phyloP scores from a whole-genome alignment of 2,888 invertebrate species.

The Tenthredo amoena region DNA sequence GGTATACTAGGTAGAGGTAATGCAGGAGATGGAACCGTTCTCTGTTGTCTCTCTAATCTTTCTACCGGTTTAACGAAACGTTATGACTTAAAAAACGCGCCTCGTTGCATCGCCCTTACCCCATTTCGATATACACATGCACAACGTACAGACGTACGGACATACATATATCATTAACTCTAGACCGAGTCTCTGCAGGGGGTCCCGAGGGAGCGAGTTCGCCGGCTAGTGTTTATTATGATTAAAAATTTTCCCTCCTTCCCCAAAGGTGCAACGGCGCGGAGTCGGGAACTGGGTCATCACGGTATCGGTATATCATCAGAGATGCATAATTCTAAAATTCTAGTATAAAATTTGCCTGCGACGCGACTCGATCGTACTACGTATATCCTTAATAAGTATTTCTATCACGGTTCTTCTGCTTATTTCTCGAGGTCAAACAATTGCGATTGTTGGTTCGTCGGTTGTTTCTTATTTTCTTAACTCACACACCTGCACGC shows the following conservation, averaged over 20 bases:
- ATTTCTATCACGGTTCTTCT: neutral
- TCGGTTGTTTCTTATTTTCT: neutral
- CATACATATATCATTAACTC: neutral
- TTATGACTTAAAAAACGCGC: neutral
- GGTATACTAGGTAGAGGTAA: too few relatives aligned
- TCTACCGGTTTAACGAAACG: neutral
- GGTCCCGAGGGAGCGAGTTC: neutral
- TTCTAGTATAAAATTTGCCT: too few relatives aligned
- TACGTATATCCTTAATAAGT: neutral
- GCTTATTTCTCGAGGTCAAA: neutral
- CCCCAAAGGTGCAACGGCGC: neutral
- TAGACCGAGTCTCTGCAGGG: neutral
- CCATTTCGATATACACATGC: neutral
- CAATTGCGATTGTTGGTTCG: neutral
- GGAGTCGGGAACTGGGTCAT: neutral
- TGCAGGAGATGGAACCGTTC: neutral
- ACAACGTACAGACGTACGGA: neutral
- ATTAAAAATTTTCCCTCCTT: slow-evolving; percentile 4
- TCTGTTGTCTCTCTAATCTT: neutral
- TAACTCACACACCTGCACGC: neutral
- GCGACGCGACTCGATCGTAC: neutral
- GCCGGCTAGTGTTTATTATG: slow-evolving; percentile 9
- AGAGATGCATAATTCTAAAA: neutral
- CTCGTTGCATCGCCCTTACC: neutral
- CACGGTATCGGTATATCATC: neutral